Conservation (phyloP, 2,113 vertebrate genomes). For the Scomber japonicus region DNA sequence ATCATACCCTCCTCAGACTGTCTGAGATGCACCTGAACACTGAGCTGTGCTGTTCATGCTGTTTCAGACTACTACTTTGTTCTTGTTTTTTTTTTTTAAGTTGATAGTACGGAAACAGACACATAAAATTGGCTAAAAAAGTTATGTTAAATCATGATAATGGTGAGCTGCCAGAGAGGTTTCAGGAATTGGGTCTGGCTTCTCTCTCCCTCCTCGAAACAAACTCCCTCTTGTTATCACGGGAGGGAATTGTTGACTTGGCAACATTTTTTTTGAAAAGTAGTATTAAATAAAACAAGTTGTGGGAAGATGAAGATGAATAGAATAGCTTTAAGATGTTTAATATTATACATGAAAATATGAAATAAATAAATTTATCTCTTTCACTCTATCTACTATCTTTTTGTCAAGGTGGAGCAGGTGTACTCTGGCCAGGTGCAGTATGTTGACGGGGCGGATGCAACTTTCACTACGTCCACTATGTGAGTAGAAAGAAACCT, state of each 20-base stretch:
- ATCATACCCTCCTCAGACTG: background rate
- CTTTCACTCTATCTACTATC: background rate
- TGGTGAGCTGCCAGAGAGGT: background rate
- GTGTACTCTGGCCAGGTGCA: conserved; percentile 91
- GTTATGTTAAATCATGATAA: background rate
- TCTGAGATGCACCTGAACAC: background rate
- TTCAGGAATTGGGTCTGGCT: background rate
- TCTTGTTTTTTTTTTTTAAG: no score
- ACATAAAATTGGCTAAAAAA: no score
- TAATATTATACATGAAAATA: no score
- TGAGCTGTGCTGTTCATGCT: background rate
- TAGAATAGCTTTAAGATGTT: no score
- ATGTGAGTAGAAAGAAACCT: conserved; percentile 85
- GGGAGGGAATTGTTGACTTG: background rate
- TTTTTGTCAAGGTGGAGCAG: conserved; percentile 86
- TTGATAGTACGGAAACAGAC: no score
- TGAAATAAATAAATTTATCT: no score
- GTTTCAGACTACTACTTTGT: background rate
- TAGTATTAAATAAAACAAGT: no score
- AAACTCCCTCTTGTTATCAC: background rate
- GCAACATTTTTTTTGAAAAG: no score
- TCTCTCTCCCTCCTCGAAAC: background rate
- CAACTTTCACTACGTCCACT: conserved; percentile 87
- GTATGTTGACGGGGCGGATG: conserved; percentile 90
- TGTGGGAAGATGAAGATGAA: no score